Conservation (phyloP, 1,140 invertebrate genomes). For the Spodoptera litura region DNA sequence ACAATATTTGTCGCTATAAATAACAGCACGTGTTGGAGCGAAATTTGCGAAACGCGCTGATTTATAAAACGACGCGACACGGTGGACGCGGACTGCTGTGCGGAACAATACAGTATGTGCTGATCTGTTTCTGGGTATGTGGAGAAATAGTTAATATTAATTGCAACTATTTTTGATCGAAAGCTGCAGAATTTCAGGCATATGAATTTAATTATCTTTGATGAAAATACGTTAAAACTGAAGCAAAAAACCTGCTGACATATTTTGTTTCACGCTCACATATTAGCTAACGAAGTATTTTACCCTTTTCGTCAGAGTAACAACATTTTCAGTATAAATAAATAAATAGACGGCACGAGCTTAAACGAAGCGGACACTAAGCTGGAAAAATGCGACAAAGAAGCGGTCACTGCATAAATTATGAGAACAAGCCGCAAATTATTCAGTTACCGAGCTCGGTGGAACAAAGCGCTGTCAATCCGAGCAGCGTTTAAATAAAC, state of each 20-base stretch:
- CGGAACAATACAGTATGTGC: background rate
- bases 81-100: background rate
- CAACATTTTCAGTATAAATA: background rate
- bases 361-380: conserved; percentile 6
- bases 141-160: too few species aligned
- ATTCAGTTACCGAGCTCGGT: conserved; percentile 24
- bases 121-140: background rate
- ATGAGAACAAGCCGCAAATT: conserved; percentile 11
- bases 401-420: conserved; percentile 23
- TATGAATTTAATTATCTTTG: too few species aligned
- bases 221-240: too few species aligned
- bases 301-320: too few species aligned
- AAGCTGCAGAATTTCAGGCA: too few species aligned
- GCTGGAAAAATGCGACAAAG: conserved; percentile 1
- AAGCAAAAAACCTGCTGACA: too few species aligned
- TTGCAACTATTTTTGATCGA: too few species aligned
- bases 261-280: too few species aligned
- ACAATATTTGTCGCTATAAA: conserved; percentile 53
- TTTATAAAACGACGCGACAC: conserved; percentile 47
- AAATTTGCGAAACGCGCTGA: conserved; percentile 50
- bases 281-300: too few species aligned
- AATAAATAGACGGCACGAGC: background rate
- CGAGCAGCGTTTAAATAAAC: conserved; percentile 47
- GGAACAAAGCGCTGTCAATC: conserved; percentile 35
- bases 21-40: conserved; percentile 32